A percentile compares a stretch with the other conserved stretches of the same genome.
Evolutionary conservation across 2,888 invertebrate genomes (phyloP).

Genomic region (Pycnomerus fuliginosus): DNA sequence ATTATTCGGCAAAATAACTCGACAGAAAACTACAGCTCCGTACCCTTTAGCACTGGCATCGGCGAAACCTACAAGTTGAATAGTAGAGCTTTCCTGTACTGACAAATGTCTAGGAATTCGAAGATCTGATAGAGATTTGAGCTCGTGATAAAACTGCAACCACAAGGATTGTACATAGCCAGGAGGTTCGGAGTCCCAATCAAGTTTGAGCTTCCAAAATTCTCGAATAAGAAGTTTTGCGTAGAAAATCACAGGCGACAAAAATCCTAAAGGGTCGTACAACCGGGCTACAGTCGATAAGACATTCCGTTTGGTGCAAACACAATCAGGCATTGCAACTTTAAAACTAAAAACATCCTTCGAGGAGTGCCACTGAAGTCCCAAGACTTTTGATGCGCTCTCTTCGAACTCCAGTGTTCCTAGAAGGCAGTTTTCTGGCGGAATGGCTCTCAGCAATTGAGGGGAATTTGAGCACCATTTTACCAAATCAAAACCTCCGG

Average conservation of each 20-base stretch:
- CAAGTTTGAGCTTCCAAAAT: background rate
- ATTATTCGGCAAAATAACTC: background rate
- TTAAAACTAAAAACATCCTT: background rate
- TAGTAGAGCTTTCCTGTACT: background rate
- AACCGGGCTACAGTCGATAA: background rate
- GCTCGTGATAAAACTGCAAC: background rate
- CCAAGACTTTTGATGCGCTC: background rate
- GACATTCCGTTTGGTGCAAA: constrained; percentile 1
- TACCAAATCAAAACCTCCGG: background rate
- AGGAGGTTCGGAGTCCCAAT: background rate
- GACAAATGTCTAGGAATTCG: background rate
- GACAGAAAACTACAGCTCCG: background rate
- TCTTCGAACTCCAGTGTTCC: background rate
- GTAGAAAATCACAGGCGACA: background rate
- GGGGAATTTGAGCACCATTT: background rate
- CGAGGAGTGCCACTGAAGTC: background rate
- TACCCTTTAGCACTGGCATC: background rate
- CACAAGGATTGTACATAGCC: background rate
- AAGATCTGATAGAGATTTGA: too few relatives aligned
- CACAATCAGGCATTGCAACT: background rate
- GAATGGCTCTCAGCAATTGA: background rate
- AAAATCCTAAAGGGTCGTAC: background rate
- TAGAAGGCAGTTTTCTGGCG: background rate
- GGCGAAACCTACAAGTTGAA: background rate
- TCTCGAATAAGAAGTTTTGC: background rate